A percentile compares a stretch with the other conserved stretches of the same genome.
phyloP scores from a whole-genome alignment of 2,113 vertebrate species.

The Tragelaphus buxtoni region DNA sequence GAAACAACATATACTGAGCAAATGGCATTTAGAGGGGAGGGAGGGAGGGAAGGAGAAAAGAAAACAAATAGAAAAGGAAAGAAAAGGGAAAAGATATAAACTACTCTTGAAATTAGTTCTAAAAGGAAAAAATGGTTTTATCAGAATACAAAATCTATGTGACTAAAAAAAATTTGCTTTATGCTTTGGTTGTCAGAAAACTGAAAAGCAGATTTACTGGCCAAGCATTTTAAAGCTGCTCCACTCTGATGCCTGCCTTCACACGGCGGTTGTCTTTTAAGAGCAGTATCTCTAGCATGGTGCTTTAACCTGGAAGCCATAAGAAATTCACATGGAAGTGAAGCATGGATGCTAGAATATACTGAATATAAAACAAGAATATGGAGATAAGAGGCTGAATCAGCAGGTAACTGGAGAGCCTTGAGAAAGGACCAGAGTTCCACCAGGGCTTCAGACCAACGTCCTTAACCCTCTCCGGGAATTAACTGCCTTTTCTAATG shows the following conservation, averaged over 20 bases:
- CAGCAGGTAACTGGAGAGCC: background rate
- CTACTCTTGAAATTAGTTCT: background rate
- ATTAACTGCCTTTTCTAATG: background rate
- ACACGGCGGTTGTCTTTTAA: rapidly evolving
- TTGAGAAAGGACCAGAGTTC: background rate
- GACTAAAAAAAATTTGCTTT: background rate
- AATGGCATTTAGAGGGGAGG: background rate
- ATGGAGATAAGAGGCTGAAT: background rate
- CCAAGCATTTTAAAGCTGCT: background rate
- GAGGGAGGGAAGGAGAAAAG: background rate
- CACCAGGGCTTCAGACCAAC: too few relatives aligned
- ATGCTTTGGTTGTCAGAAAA: background rate
- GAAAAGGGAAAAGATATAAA: background rate
- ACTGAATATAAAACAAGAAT: background rate
- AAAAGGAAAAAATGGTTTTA: background rate
- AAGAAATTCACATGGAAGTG: background rate
- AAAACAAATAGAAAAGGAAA: background rate
- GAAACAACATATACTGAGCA: background rate
- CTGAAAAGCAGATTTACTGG: background rate
- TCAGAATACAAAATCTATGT: background rate
- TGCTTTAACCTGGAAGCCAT: background rate
- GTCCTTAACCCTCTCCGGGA: background rate
- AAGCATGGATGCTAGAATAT: background rate
- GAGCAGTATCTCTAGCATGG: background rate
- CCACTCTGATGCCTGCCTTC: background rate